Evolutionary conservation across 2,113 vertebrate genomes (phyloP).

Genomic region (Serilophus lunatus): DNA sequence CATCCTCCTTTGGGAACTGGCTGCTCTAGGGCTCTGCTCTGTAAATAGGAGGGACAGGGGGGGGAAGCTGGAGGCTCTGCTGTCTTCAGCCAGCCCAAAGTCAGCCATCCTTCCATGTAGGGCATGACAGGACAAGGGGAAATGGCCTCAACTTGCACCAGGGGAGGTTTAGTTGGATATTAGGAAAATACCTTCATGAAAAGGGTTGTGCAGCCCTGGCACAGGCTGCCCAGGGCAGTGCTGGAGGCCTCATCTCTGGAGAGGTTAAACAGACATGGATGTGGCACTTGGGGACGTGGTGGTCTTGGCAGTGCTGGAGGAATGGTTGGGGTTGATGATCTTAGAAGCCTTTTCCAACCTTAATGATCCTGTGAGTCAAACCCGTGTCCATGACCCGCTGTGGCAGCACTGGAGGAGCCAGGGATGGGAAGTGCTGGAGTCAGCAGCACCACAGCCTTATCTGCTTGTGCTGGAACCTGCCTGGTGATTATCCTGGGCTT

Average conservation of each 20-base stretch:
- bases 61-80: not conserved
- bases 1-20: not conserved
- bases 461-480: not conserved
- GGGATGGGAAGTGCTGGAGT: fast-evolving
- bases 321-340: not conserved
- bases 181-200: not conserved
- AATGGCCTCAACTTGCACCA: not conserved
- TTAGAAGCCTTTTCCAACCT: not conserved
- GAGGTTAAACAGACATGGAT: not conserved
- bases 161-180: not conserved
- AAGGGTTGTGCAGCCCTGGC: not conserved
- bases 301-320: not conserved
- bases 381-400: fast-evolving
- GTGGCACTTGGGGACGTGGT: not conserved
- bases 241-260: not conserved
- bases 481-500: not conserved
- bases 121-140: not conserved
- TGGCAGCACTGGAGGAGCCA: not conserved
- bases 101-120: not conserved
- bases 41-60: fast-evolving
- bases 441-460: not conserved
- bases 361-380: not conserved
- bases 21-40: not conserved
- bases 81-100: not conserved
- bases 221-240: not conserved